Evolutionary conservation across 2,113 vertebrate species (phyloP).

Genomic region (Semicossyphus pulcher): DNA sequence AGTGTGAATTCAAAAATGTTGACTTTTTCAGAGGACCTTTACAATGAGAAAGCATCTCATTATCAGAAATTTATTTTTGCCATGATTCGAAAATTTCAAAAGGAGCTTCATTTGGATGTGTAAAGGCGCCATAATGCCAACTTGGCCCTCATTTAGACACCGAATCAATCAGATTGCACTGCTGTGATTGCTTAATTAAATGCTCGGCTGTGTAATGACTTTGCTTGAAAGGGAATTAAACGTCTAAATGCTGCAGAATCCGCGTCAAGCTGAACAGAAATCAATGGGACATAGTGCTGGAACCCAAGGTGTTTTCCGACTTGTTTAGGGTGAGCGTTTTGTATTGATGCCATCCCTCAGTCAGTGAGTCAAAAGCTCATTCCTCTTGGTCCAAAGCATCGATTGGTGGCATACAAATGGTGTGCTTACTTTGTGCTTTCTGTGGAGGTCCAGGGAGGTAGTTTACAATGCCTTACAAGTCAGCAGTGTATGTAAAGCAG

Average conservation of each 20-base stretch:
- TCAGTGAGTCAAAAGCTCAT: slow-evolving; percentile 67
- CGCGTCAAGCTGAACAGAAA: slow-evolving; percentile 69
- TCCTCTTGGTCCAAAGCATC: slow-evolving; percentile 72
- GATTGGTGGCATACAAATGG: slow-evolving; percentile 66
- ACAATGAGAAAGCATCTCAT: too few relatives aligned
- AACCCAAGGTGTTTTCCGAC: slow-evolving; percentile 77
- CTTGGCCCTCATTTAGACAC: slow-evolving; percentile 67
- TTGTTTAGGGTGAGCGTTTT: slow-evolving; percentile 69
- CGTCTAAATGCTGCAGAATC: slow-evolving; percentile 79
- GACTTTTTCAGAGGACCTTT: background rate
- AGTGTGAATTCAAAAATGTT: background rate
- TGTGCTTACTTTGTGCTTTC: slow-evolving; percentile 77
- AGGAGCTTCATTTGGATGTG: slow-evolving; percentile 25
- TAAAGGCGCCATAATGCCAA: slow-evolving; percentile 47
- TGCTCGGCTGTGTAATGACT: slow-evolving; percentile 81
- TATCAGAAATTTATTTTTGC: too few relatives aligned
- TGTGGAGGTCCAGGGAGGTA: slow-evolving; percentile 13
- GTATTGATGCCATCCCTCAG: slow-evolving; percentile 77
- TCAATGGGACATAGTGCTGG: slow-evolving; percentile 76
- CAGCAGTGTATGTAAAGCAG: slow-evolving; percentile 30
- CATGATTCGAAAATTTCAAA: background rate
- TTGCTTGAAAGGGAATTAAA: slow-evolving; percentile 80
- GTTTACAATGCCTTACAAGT: slow-evolving; percentile 41
- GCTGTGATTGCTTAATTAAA: slow-evolving; percentile 84
- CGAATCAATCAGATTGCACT: slow-evolving; percentile 76